Evolutionary conservation across 2,888 invertebrate genomes (phyloP).

Genomic region (Arrhopalites spinosus): DNA sequence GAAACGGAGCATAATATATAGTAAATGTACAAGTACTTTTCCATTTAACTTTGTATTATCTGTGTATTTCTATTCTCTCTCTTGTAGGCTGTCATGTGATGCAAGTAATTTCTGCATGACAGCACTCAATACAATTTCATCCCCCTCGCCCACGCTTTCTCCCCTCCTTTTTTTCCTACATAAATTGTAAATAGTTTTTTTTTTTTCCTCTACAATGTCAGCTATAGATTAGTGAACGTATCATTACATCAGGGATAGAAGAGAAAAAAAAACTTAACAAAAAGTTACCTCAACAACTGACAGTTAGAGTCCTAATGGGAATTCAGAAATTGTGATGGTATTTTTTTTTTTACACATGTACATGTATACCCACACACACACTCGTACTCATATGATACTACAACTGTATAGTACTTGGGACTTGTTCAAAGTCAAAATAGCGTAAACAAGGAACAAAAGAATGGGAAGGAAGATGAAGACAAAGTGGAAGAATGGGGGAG

Average conservation of each 20-base stretch:
- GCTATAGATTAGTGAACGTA: conserved; percentile 28
- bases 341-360: not conserved
- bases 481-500: not conserved
- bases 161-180: too few relatives aligned
- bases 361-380: too few relatives aligned
- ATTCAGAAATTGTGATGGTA: not conserved
- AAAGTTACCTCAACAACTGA: too few relatives aligned
- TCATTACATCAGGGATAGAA: conserved; percentile 8
- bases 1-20: too few relatives aligned
- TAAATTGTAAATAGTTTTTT: not conserved
- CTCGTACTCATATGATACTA: too few relatives aligned
- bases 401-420: too few relatives aligned
- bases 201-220: conserved; percentile 12
- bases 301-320: too few relatives aligned
- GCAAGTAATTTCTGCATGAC: too few relatives aligned
- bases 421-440: too few relatives aligned
- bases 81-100: not conserved
- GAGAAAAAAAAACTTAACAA: too few relatives aligned
- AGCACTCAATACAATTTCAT: too few relatives aligned
- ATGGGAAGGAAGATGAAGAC: not conserved
- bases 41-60: not conserved
- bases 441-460: not conserved
- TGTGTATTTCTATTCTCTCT: not conserved
- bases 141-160: not conserved
- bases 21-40: too few relatives aligned